Base-by-base conservation (phyloP, 2,888 invertebrate genomes). In the Fissipunctia ypsillon region DNA sequence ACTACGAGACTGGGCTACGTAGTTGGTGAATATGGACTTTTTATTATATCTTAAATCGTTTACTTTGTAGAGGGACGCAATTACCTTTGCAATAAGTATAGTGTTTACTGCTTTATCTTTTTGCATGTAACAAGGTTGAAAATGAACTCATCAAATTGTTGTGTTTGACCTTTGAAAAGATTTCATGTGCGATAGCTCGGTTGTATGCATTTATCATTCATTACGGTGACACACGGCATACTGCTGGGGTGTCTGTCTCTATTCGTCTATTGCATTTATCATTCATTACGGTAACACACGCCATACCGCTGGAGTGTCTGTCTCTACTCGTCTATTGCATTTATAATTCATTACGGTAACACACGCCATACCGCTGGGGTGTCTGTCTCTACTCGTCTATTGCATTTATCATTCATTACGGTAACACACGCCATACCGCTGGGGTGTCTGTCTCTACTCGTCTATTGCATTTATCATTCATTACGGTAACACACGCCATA, bases 1-100 rank as follows among this genome's bases (percentile, higher is more conserved):
- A 67, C 89, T 89, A 88, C 72, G 69, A 80, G 60, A 78, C 64
- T 81, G 67, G 72, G 56, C 69, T 56, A 73, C 73, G 69, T 69
- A 48, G 50, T 64, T 7, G 68, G 59, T 25, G 45, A 74, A 71
- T 71, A 74, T 57, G 67, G 59, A n/a, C 14, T 60, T 48, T 35
- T 10, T 50, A 38, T 25, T 48, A 38, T 19, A 63, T 50, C 7
- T 9, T 12, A 45, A 52, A 35, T 59, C 43, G 25, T 73, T 66
- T 60, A 57, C 45, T 35, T 31, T 41, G 28, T 41, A 54, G 41
- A 59, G 31, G 52, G 57, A 67, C 41, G 31, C 70, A 65, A 65
- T 70, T 68, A 65, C 12, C 7, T 31, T n/a, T 54, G 25, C 22
- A 50, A 43, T 56, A 56, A 80, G 19, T 67, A 41, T 38, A 71